A percentile compares a stretch with the other conserved stretches of the same genome.
Evolutionary conservation across 2,797 vertebrate species (phyloP).

Genomic region (Clamator glandarius): DNA sequence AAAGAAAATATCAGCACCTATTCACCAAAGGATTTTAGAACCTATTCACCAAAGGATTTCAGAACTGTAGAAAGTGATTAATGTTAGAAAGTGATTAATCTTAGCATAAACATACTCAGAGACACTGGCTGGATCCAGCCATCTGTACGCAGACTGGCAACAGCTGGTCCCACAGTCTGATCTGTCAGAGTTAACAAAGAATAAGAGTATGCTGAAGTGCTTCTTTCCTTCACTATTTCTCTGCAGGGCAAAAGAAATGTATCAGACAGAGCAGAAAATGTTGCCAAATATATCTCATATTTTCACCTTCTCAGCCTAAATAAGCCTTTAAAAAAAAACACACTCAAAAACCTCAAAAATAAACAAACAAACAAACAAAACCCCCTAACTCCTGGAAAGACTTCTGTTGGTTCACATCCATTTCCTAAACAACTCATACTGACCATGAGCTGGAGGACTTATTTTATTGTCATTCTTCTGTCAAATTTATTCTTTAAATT

Average conservation of each 20-base stretch:
- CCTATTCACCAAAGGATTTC: not conserved
- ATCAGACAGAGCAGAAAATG: not conserved
- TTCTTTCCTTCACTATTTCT: not conserved
- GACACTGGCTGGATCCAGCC: not conserved
- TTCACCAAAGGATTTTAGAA: too few species aligned
- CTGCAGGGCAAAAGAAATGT: not conserved
- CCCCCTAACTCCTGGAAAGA: not conserved
- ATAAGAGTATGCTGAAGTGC: accelerated
- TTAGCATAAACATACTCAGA: not conserved
- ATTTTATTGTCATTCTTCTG: not conserved
- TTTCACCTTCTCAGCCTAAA: not conserved
- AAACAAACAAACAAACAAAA: not conserved
- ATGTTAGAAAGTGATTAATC: not conserved
- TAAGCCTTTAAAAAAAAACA: not conserved
- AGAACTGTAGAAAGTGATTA: not conserved
- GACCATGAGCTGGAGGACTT: not conserved
- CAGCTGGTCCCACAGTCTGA: not conserved
- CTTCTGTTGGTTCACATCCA: not conserved
- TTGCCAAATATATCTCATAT: not conserved
- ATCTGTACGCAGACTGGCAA: not conserved
- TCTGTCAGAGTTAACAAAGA: not conserved
- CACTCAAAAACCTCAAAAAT: too few species aligned
- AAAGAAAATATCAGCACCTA: not conserved
- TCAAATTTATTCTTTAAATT: constrained; percentile 14
- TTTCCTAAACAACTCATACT: constrained; percentile 7